phyloP scores from a whole-genome alignment of 2,113 vertebrate species.

The Lampris incognitus region DNA sequence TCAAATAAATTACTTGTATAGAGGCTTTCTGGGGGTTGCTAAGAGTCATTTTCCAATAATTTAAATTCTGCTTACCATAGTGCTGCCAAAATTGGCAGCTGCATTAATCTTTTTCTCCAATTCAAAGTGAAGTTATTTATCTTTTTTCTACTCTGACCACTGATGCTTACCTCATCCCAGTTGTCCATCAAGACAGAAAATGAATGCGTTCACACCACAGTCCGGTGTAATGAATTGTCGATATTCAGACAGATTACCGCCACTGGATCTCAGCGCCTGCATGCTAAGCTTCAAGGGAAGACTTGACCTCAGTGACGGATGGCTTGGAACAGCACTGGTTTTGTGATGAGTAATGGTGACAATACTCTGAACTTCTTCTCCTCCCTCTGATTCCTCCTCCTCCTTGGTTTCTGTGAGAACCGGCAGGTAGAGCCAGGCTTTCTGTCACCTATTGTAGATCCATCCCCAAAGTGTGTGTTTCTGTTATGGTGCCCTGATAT shows the following conservation, averaged over 20 bases:
- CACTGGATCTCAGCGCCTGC: conserved; percentile 38
- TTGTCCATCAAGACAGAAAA: conserved; percentile 53
- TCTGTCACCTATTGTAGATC: conserved; percentile 36
- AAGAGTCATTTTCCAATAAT: no score
- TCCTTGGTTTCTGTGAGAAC: conserved; percentile 55
- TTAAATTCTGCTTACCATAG: neutral
- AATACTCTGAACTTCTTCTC: conserved; percentile 15
- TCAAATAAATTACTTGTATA: conserved; percentile 13
- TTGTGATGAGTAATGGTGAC: conserved; percentile 51
- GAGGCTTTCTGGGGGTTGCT: neutral
- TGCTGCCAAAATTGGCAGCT: conserved; percentile 32
- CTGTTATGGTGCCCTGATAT: no score
- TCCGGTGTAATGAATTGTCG: conserved; percentile 52
- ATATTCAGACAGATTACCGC: conserved; percentile 53
- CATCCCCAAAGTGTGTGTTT: no score
- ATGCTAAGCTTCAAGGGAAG: conserved; percentile 54
- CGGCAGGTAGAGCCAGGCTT: conserved; percentile 41
- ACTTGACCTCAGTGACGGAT: conserved; percentile 56
- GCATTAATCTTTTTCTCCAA: conserved; percentile 7
- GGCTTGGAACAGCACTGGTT: conserved; percentile 47
- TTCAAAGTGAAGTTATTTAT: conserved; percentile 8
- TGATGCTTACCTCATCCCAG: conserved; percentile 33
- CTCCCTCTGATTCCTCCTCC: neutral
- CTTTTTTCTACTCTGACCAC: conserved; percentile 32
- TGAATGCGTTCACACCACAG: conserved; percentile 47